phyloP scores from a whole-genome alignment of 2,888 invertebrate genomes.

The Chromoteleia sp. region DNA sequence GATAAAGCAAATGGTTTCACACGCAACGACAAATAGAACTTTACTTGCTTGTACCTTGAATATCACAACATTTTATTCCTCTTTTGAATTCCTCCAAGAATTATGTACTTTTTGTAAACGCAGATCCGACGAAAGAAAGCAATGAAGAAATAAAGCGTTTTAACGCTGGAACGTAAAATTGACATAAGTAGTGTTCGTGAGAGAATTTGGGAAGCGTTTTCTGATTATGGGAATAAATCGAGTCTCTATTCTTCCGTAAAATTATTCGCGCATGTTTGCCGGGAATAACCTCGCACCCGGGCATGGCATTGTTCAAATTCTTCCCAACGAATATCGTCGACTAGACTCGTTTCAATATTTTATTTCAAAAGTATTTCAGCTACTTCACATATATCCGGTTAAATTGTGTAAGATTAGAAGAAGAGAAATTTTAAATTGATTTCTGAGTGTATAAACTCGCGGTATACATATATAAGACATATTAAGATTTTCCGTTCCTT shows the following conservation, averaged over 20 bases:
- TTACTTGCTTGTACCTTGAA: slow-evolving; percentile 21
- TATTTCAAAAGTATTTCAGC: slow-evolving; percentile 40
- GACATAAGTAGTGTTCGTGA: slow-evolving; percentile 52
- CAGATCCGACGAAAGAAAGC: slow-evolving; percentile 21
- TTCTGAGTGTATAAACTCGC: not conserved
- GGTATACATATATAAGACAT: not conserved
- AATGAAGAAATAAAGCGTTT: slow-evolving; percentile 53
- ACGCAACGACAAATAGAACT: slow-evolving; percentile 15
- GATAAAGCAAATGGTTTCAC: slow-evolving; percentile 33
- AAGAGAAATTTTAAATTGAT: no score
- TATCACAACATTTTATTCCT: slow-evolving; percentile 20
- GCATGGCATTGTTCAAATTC: slow-evolving; percentile 60
- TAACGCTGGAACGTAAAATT: slow-evolving; percentile 25
- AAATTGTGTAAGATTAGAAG: slow-evolving; percentile 16
- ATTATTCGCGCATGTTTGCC: slow-evolving; percentile 58
- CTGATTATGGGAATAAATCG: slow-evolving; percentile 66
- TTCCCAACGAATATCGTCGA: slow-evolving; percentile 31
- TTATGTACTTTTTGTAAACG: slow-evolving; percentile 30
- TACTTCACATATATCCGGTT: slow-evolving; percentile 10
- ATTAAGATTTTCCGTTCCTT: no score
- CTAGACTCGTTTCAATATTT: slow-evolving; percentile 35
- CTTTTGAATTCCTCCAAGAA: slow-evolving; percentile 33
- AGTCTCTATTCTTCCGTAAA: slow-evolving; percentile 58
- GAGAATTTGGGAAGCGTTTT: slow-evolving; percentile 54
- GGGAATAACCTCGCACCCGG: slow-evolving; percentile 34